phyloP scores from a whole-genome alignment of 1,140 invertebrate genomes.

The Pogonus chalceus region DNA sequence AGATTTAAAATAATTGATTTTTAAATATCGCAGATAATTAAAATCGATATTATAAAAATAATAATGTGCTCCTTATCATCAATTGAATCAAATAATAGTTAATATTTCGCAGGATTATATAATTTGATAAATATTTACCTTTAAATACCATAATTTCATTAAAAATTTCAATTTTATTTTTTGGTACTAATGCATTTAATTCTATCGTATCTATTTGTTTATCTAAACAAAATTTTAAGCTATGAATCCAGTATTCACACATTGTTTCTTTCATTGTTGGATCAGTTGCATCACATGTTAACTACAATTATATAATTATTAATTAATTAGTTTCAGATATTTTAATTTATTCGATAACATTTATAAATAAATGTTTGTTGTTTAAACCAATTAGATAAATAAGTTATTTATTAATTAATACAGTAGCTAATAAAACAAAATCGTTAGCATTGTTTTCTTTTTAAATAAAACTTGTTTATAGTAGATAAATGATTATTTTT shows the following conservation, averaged over 20 bases:
- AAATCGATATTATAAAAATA: conserved; percentile 3
- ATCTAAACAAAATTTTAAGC: conserved; percentile 18
- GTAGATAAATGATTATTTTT: too few relatives aligned
- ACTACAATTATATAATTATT: conserved; percentile 28
- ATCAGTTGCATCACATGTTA: conserved; percentile 38
- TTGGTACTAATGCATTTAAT: conserved; percentile 31
- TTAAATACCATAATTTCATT: conserved; percentile 33
- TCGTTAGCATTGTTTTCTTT: too few relatives aligned
- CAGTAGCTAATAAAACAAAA: too few relatives aligned
- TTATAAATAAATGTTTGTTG: background rate
- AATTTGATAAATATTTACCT: conserved; percentile 27
- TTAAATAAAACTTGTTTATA: too few relatives aligned
- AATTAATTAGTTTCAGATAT: conserved; percentile 18
- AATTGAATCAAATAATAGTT: background rate
- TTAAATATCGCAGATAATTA: conserved; percentile 5
- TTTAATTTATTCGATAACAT: conserved; percentile 3
- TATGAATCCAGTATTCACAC: conserved; percentile 38
- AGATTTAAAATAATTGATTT: too few relatives aligned
- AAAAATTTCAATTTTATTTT: conserved; percentile 25
- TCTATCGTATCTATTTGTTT: conserved; percentile 26
- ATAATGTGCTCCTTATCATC: conserved; percentile 3
- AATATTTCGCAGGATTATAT: conserved; percentile 21
- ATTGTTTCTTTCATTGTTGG: conserved; percentile 39
- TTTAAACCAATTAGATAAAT: conserved; percentile 1
- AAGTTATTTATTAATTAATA: too few relatives aligned